Percentiles rank a stretch among this genome's conserved stretches.
phyloP scores from a whole-genome alignment of 2,113 vertebrate species.

The Mionectes macconnelli region DNA sequence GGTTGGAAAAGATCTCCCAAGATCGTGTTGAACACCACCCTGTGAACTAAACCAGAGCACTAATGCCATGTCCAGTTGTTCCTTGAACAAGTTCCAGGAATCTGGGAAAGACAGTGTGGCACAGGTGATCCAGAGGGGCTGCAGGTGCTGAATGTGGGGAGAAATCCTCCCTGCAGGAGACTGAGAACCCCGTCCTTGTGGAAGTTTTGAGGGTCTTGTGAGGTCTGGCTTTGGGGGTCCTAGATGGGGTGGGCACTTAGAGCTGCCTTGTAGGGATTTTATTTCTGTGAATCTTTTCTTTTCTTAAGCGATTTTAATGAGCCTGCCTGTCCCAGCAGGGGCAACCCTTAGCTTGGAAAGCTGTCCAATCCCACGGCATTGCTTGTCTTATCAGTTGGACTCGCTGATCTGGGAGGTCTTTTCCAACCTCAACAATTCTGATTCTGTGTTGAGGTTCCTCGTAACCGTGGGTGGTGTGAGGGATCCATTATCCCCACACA shows the following conservation, averaged over 20 bases:
- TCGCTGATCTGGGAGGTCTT: background rate
- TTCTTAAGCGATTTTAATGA: background rate
- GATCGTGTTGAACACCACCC: background rate
- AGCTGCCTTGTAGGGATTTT: background rate
- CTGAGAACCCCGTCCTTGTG: background rate
- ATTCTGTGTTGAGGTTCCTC: fast-evolving
- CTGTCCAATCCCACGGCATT: background rate
- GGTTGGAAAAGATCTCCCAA: background rate
- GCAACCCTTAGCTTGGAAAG: background rate
- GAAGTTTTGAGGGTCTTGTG: background rate
- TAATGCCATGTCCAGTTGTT: fast-evolving
- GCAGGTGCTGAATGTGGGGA: background rate
- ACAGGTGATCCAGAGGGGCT: background rate
- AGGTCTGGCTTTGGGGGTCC: background rate
- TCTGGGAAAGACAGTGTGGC: fast-evolving
- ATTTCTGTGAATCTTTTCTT: background rate
- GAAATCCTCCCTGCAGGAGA: background rate
- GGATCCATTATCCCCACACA: fast-evolving
- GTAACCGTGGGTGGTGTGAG: fast-evolving
- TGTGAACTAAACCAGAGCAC: background rate
- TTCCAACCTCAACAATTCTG: background rate
- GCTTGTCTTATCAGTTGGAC: background rate
- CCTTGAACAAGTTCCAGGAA: fast-evolving
- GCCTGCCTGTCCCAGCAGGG: fast-evolving
- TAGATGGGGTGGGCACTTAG: background rate